phyloP scores from a whole-genome alignment of 2,888 invertebrate species.

The Phengaris arion region DNA sequence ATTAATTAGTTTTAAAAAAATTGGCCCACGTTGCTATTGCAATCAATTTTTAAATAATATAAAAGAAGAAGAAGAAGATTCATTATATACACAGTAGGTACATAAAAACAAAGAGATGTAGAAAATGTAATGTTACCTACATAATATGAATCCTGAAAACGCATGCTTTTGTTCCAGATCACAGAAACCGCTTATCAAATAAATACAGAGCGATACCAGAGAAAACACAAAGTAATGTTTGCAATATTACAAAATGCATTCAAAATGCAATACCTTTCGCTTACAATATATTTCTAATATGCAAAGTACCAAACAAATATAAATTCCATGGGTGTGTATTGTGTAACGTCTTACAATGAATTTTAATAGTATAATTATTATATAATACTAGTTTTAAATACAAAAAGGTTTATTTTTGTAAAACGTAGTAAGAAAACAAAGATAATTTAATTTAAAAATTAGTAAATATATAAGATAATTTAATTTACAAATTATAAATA shows the following conservation, averaged over 20 bases:
- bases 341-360: not conserved
- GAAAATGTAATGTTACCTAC: not conserved
- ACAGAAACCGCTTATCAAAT: constrained; percentile 10
- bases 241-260: constrained; percentile 28
- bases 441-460: too few species aligned
- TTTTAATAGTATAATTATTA: too few species aligned
- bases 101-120: not conserved
- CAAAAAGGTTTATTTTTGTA: too few species aligned
- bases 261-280: constrained; percentile 27
- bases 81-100: too few species aligned
- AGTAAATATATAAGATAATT: too few species aligned
- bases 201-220: constrained; percentile 17
- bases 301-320: not conserved
- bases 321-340: not conserved
- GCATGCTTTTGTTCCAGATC: not conserved
- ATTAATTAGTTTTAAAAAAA: too few species aligned
- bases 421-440: too few species aligned
- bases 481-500: too few species aligned
- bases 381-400: too few species aligned
- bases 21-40: too few species aligned
- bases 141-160: not conserved
- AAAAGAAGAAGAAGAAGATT: too few species aligned
- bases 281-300: constrained; percentile 24
- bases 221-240: constrained; percentile 27
- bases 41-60: too few species aligned